Evolutionary conservation across 2,113 vertebrate species (phyloP).

Genomic region (Guaruba guarouba): DNA sequence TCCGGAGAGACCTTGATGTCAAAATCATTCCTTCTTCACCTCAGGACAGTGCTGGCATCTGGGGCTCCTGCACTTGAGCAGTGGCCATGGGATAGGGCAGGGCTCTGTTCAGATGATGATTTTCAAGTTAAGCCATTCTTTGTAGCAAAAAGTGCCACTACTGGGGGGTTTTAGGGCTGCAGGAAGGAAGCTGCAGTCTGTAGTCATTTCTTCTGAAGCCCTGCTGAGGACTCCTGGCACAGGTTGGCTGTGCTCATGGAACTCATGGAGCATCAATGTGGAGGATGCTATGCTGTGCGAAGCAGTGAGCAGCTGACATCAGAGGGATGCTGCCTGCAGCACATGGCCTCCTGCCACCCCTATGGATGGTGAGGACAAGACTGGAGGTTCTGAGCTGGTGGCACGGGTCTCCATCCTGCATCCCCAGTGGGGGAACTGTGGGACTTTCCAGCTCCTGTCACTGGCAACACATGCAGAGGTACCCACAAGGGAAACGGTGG

Average conservation of each 20-base stretch:
- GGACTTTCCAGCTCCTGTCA: not conserved
- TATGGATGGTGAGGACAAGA: fast-evolving
- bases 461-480: not conserved
- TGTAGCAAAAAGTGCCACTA: not conserved
- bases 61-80: not conserved
- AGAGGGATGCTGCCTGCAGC: not conserved
- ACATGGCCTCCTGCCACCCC: not conserved
- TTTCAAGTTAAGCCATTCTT: not conserved
- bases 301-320: fast-evolving
- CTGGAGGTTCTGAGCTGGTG: not conserved
- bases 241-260: not conserved
- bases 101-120: not conserved
- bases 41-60: no score
- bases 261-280: fast-evolving
- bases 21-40: not conserved
- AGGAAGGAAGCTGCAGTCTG: not conserved
- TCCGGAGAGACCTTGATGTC: not conserved
- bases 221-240: not conserved
- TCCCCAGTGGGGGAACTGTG: fast-evolving
- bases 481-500: not conserved
- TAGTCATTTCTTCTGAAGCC: not conserved
- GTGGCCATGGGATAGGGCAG: not conserved
- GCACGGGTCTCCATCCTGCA: not conserved
- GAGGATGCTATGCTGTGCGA: not conserved
- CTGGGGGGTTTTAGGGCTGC: not conserved